Evolutionary conservation across 2,113 vertebrate genomes (phyloP).

Genomic region (Oreochromis spilurus): DNA sequence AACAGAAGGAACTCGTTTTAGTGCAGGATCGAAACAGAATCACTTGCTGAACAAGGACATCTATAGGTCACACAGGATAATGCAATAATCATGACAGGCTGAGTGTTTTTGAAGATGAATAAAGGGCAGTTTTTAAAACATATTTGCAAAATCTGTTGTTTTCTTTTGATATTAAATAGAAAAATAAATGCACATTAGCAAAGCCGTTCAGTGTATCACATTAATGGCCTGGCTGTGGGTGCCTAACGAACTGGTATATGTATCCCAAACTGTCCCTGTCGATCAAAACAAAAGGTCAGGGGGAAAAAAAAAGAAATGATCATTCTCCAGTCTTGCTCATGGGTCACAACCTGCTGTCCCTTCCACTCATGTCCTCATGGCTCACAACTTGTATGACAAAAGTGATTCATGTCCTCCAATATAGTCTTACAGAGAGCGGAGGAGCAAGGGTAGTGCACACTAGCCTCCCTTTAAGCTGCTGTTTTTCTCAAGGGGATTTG

Average conservation of each 20-base stretch:
- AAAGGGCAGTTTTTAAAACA: background rate
- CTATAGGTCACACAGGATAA: conserved; percentile 57
- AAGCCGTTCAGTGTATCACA: background rate
- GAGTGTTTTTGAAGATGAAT: background rate
- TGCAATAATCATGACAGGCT: conserved; percentile 1
- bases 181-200: background rate
- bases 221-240: background rate
- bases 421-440: conserved; percentile 29
- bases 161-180: background rate
- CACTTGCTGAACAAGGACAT: conserved; percentile 71
- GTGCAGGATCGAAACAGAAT: background rate
- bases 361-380: background rate
- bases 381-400: background rate
- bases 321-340: background rate
- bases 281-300: background rate
- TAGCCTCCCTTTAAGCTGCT: conserved; percentile 49
- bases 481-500: conserved; percentile 54
- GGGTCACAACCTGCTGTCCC: background rate
- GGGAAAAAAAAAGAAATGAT: background rate
- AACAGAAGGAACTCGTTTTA: background rate
- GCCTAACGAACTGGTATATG: background rate
- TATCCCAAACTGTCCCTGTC: background rate
- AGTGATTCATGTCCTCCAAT: conserved; percentile 23
- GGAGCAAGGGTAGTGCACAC: conserved; percentile 25
- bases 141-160: background rate